phyloP scores from a whole-genome alignment of 2,113 vertebrate genomes.

The Echinops telfairi region DNA sequence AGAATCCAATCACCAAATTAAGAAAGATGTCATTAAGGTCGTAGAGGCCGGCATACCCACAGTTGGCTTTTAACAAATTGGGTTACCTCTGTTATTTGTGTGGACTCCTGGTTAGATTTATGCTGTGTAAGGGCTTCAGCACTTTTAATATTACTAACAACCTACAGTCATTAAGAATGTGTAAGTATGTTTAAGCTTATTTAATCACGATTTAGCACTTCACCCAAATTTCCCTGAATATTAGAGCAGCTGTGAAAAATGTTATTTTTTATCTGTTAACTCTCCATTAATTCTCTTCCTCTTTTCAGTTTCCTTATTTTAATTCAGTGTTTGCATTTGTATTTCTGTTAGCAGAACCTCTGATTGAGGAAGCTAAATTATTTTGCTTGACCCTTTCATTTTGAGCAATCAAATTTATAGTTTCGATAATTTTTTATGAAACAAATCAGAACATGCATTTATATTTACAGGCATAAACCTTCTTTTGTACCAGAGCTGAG shows the following conservation, averaged over 20 bases:
- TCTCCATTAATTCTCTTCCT: slow-evolving; percentile 27
- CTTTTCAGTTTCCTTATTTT: neutral
- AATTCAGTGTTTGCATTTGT: neutral
- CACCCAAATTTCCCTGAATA: neutral
- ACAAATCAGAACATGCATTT: neutral
- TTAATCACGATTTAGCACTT: slow-evolving; percentile 12
- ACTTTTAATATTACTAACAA: slow-evolving; percentile 1
- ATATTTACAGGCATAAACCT: neutral
- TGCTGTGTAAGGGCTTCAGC: slow-evolving; percentile 17
- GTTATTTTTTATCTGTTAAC: neutral
- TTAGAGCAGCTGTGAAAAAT: neutral
- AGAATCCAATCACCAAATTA: slow-evolving; percentile 35
- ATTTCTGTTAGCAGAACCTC: neutral
- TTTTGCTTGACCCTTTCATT: slow-evolving; percentile 29
- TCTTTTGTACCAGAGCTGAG: slow-evolving; percentile 33
- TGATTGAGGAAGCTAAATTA: neutral
- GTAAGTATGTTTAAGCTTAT: neutral
- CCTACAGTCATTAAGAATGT: slow-evolving; percentile 22
- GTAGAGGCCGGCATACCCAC: neutral
- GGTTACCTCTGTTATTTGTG: neutral
- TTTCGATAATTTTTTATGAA: slow-evolving; percentile 24
- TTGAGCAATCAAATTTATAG: neutral
- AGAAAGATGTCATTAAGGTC: neutral
- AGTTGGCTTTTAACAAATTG: no score
- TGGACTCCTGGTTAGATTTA: neutral